Evolutionary conservation across 92 coral and sea anemone genomes (phyloP).

Genomic region (Bergia sp.): DNA sequence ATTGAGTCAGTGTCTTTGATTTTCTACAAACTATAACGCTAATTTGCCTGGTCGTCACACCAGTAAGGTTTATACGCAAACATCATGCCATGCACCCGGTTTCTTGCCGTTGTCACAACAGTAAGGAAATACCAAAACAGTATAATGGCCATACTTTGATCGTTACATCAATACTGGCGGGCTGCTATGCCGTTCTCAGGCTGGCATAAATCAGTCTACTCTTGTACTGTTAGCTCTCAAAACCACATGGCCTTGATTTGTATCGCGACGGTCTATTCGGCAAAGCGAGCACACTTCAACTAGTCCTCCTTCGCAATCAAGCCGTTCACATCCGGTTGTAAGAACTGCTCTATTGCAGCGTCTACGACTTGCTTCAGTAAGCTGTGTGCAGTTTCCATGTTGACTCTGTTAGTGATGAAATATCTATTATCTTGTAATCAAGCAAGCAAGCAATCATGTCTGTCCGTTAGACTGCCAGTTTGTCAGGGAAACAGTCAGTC

Average conservation of each 20-base stretch:
- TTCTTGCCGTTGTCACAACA: neutral
- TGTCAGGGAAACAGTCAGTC: neutral
- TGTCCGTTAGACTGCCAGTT: no score
- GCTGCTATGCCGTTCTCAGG: neutral
- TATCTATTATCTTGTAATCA: neutral
- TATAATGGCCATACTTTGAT: neutral
- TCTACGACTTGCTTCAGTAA: constrained; percentile 72
- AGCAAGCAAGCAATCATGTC: neutral
- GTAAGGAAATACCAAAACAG: neutral
- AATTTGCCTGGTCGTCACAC: neutral
- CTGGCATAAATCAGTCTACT: neutral
- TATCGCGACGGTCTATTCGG: neutral
- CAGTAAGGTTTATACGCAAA: neutral
- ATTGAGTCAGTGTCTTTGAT: neutral
- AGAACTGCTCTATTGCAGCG: constrained; percentile 71
- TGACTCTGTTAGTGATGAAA: constrained; percentile 63
- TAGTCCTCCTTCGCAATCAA: constrained; percentile 86
- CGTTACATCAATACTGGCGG: neutral
- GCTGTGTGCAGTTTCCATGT: constrained; percentile 66
- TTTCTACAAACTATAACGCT: neutral
- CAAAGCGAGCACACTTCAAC: neutral
- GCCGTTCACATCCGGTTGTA: constrained; percentile 83
- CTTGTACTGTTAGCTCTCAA: neutral
- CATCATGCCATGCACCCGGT: neutral
- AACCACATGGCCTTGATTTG: neutral